phyloP scores from a whole-genome alignment of 2,797 vertebrate species.

The Sternotherus odoratus region DNA sequence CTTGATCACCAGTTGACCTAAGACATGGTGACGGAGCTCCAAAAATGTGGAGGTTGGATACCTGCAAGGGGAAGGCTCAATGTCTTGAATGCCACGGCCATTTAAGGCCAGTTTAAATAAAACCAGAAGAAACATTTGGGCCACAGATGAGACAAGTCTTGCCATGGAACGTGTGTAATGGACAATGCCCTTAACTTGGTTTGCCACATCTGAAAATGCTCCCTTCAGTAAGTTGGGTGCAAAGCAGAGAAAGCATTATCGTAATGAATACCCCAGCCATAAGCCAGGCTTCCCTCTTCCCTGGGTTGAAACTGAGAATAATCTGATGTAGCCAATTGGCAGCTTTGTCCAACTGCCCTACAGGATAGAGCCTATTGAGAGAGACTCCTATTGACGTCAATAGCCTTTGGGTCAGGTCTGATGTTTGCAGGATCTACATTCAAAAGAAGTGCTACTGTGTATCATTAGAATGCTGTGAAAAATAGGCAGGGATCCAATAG shows the following conservation, averaged over 20 bases:
- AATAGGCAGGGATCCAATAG: conserved; percentile 36
- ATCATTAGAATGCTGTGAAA: background rate
- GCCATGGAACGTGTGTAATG: background rate
- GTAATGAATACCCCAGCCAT: background rate
- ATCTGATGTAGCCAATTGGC: background rate
- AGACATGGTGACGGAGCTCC: background rate
- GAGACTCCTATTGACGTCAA: background rate
- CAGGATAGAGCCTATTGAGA: conserved; percentile 14
- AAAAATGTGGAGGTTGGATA: background rate
- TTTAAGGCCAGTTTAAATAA: background rate
- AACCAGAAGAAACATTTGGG: background rate
- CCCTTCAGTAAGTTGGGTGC: background rate
- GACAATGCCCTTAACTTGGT: background rate
- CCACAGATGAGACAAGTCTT: background rate
- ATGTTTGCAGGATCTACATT: conserved; percentile 29
- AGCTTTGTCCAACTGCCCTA: background rate
- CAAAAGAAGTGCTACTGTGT: background rate
- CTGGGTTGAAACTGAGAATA: background rate
- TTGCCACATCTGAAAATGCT: conserved; percentile 23
- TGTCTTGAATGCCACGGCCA: background rate
- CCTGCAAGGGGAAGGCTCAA: background rate
- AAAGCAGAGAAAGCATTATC: background rate
- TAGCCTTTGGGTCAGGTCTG: conserved; percentile 3
- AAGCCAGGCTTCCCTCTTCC: background rate
- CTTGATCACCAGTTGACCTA: background rate